A percentile compares a stretch with the other conserved stretches of the same genome.
These are phyloP conservation scores for Chloropsis hardwickii DNA, from an alignment of 2,113 vertebrate species.

Conservation along the genomic window DNA sequence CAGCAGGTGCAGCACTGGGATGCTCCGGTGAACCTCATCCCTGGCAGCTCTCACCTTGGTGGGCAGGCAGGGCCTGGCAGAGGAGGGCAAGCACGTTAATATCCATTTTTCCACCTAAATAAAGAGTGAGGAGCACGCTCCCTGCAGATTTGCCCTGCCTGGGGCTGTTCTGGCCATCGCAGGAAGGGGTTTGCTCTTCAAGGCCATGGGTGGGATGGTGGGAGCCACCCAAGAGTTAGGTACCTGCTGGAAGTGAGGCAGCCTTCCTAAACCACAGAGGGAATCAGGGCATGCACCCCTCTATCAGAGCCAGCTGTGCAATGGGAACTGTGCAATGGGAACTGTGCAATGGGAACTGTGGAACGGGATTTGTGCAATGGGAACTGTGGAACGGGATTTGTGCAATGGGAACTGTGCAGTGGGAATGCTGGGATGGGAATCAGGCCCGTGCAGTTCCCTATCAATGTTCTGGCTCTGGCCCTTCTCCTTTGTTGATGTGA, in stretches of 20 bases:
- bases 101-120: not conserved
- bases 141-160: rapidly evolving
- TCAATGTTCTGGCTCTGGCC: rapidly evolving
- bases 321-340: not conserved
- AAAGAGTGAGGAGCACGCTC: not conserved
- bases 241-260: not conserved
- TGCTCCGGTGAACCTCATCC: rapidly evolving
- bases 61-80: not conserved
- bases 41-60: not conserved
- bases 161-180: not conserved
- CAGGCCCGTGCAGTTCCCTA: rapidly evolving
- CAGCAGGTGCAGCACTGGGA: rapidly evolving
- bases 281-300: not conserved
- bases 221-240: not conserved
- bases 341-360: not conserved
- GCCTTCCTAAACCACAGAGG: not conserved
- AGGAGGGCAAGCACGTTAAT: not conserved
- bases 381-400: rapidly evolving
- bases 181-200: not conserved
- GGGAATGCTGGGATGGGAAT: too few species aligned
- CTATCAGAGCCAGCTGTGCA: not conserved
- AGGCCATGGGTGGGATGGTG: rapidly evolving
- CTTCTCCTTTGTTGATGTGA: rapidly evolving
- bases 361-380: not conserved
- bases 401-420: not conserved